A percentile compares a stretch with the other conserved stretches of the same genome.
Evolutionary conservation across 2,797 vertebrate species (phyloP).

Genomic region (Erpetoichthys calabaricus): DNA sequence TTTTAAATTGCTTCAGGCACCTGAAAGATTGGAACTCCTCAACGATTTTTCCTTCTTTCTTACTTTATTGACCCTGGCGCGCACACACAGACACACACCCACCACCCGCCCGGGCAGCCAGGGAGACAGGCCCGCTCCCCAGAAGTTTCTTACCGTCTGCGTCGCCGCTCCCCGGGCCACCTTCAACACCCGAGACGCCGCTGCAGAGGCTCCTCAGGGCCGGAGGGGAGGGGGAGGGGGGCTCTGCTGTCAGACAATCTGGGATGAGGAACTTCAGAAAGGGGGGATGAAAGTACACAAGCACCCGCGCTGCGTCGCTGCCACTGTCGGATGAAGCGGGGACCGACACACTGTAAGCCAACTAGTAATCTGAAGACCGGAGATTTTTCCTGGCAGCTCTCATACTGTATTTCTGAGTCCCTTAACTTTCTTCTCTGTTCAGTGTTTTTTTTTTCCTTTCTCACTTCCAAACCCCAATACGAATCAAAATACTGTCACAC

Average conservation of each 20-base stretch:
- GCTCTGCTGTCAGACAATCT: slow-evolving; percentile 31
- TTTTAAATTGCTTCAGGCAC: not conserved
- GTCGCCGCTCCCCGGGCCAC: slow-evolving; percentile 50
- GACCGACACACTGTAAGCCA: slow-evolving; percentile 26
- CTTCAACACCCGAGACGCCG: slow-evolving; percentile 46
- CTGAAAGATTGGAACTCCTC: not conserved
- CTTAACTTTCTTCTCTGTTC: slow-evolving; percentile 19
- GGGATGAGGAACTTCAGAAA: slow-evolving; percentile 30
- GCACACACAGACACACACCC: not conserved
- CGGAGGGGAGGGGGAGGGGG: slow-evolving; percentile 19
- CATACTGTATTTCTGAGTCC: not conserved
- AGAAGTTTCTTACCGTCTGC: slow-evolving; percentile 23
- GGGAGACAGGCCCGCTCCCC: slow-evolving; percentile 15
- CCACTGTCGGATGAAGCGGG: slow-evolving; percentile 22
- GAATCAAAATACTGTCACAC: slow-evolving; percentile 82
- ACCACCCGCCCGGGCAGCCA: slow-evolving; percentile 2
- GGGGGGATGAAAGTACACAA: slow-evolving; percentile 30
- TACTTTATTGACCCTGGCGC: not conserved
- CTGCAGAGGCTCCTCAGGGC: slow-evolving; percentile 44
- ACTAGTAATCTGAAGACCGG: slow-evolving; percentile 30
- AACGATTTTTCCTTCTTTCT: not conserved
- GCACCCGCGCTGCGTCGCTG: slow-evolving; percentile 40
- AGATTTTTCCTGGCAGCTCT: slow-evolving; percentile 5
- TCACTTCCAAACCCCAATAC: slow-evolving; percentile 53
- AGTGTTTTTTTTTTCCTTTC: slow-evolving; percentile 43